Evolutionary conservation across 2,888 invertebrate species (phyloP), one percentile per base, ranked within the genome.

Genomic region (Plebejus argus): DNA sequence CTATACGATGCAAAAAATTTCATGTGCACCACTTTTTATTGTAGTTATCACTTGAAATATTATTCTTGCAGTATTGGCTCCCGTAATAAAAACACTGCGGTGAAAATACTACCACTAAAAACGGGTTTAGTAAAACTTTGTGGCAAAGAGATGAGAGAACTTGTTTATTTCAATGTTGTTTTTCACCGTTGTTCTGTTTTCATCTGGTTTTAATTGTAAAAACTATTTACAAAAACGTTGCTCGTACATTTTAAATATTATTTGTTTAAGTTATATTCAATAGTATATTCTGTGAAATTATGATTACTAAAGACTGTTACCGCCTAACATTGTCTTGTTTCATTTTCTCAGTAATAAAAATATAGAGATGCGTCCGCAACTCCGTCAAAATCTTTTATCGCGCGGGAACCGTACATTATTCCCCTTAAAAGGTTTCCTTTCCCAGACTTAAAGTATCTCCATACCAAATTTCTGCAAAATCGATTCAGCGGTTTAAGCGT

Each of bases 61-160:
- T 66, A 66, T 66, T 66, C 66, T 66, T 66, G 66, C 15, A 28
- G 66, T 66, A 66, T 66, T 66, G 66, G 66, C 28, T 66, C 15
- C 1, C 12, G 66, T 66, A 18, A 33, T 66, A 28, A 66, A 66
- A 66, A 66, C 4, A 66, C 15, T 28, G 33, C 28, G 66, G 15
- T 28, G 66, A 66, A 66, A 66, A 66, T 33, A 33, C 66, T 7
- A 66, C 28, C 66, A 66, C 28, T 66, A 28, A 66, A 66, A 66
- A 66, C 28, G 18, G 10, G 66, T 66, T 66, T 33, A 33, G 66
- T 33, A 33, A 66, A 66, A 28, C 66, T 66, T 66, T 66, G 66
- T 18, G 15, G 28, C 28, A 66, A 66, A 28, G 66, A 33, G 15
- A 66, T 33, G 18, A 15, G 18, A 28, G 28, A 28, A 28, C n/a